Conservation (phyloP, 2,797 vertebrate species). For the Triplophysa yarkandensis region DNA sequence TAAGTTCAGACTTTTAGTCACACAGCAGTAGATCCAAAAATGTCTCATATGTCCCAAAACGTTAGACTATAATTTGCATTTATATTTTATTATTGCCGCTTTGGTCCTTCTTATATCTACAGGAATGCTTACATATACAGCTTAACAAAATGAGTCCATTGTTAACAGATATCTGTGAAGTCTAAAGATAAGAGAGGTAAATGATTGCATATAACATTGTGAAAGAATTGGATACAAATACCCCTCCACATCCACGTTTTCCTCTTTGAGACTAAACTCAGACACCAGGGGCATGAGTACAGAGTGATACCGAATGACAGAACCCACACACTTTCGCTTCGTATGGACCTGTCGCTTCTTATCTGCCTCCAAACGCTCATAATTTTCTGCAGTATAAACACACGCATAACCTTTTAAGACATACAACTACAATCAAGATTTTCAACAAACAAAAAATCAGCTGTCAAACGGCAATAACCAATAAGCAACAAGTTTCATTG, state of each 20-base stretch:
- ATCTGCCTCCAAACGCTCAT: conserved; percentile 92
- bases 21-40: no score
- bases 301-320: conserved; percentile 89
- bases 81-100: no score
- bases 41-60: no score
- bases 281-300: conserved; percentile 88
- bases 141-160: background rate
- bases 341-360: conserved; percentile 97
- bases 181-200: background rate
- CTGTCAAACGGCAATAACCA: background rate
- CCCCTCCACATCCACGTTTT: conserved; percentile 95
- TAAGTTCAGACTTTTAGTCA: no score
- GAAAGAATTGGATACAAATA: conserved; percentile 58
- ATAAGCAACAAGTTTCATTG: background rate
- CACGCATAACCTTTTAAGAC: background rate
- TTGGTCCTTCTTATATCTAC: background rate
- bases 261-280: conserved; percentile 82
- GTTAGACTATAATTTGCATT: no score
- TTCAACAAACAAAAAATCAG: background rate
- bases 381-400: conserved; percentile 81
- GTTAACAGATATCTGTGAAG: background rate
- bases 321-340: conserved; percentile 87
- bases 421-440: background rate
- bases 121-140: background rate
- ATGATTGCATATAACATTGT: background rate